phyloP scores from a whole-genome alignment of 2,797 vertebrate species.

The Schizothorax lantsangensis region DNA sequence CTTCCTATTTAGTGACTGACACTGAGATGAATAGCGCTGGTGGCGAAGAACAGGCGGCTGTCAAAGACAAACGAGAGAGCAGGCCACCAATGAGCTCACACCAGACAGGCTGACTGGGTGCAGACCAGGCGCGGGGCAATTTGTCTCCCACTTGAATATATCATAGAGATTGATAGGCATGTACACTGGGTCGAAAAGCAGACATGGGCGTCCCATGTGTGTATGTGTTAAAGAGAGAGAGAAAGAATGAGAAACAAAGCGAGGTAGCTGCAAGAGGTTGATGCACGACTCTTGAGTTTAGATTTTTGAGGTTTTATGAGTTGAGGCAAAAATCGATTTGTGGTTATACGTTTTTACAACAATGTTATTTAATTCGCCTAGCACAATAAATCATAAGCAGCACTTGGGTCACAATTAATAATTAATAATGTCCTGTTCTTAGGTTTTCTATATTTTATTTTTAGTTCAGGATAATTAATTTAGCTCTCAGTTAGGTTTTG shows the following conservation, averaged over 20 bases:
- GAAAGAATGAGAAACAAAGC: slow-evolving; percentile 3
- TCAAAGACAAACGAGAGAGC: slow-evolving; percentile 77
- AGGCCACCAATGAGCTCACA: slow-evolving; percentile 68
- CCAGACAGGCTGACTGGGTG: slow-evolving; percentile 61
- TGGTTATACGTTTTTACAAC: slow-evolving; percentile 15
- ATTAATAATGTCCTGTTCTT: background rate
- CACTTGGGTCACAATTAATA: background rate
- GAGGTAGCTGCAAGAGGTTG: slow-evolving; percentile 14
- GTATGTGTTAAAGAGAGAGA: slow-evolving; percentile 35
- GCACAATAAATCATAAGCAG: slow-evolving; percentile 17
- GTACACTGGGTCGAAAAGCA: slow-evolving; percentile 64
- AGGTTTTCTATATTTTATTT: background rate
- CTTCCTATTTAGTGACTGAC: slow-evolving; percentile 66
- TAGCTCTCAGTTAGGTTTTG: background rate
- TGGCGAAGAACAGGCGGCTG: slow-evolving; percentile 64
- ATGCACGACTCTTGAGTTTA: background rate
- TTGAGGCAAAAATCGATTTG: slow-evolving; percentile 9
- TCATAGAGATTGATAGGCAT: slow-evolving; percentile 68
- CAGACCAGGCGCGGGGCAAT: slow-evolving; percentile 67
- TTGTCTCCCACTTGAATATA: slow-evolving; percentile 71
- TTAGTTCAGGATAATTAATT: background rate
- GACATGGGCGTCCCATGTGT: slow-evolving; percentile 37
- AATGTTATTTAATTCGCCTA: background rate
- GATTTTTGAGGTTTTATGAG: slow-evolving; percentile 24
- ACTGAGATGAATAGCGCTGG: slow-evolving; percentile 71